Base-by-base conservation (phyloP, 23 tunicate species). In the Ascidia mentula region DNA sequence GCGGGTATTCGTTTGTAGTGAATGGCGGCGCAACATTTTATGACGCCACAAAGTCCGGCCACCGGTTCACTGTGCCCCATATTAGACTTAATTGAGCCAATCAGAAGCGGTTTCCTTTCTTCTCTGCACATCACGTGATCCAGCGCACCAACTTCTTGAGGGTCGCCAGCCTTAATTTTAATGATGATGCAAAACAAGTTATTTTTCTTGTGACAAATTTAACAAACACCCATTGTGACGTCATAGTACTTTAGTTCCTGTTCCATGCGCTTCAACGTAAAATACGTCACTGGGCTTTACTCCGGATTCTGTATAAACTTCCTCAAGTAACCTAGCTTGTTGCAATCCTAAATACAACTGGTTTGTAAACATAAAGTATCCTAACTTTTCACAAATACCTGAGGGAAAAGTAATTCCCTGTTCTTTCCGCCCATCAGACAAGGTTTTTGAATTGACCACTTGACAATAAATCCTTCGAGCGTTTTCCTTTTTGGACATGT, bases 251-350 rank as follows among this genome's bases (percentile, higher is more conserved):
- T 60, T 60, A 1, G 83, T 79, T 79, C 83, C 83, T n/a, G 83
- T 79, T 79, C 74, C 83, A 34, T 79, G 83, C 69, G 83, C 83
- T 79, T 79, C 83, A 28, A 79, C 83, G 75, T 79, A 79, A 34
- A 37, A 2, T 0, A 79, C 74, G 20, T 60, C 74, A 60, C 74
- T 31, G 22, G 83, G 83, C 9, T 33, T 31, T 4, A 60, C 37
- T 22, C 59, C 83, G 38, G 74, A 79, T 34, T 65, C 74, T 1
- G 4, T 65, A 53, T 79, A 79, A 28, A 74, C 38, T 12, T 69
- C 74, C n/a, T 69, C 74, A 30, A 79, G 46, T 36, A 79, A 35
- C 8, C n/a, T 60, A 8, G 46, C 59, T 34, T 79, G 83, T 37
- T 61, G 74, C 32, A 4, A 18, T 3, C 71, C 81, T 77, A n/a